Evolutionary conservation across 2,797 vertebrate genomes (phyloP).

Genomic region (Platyrinchus mystaceus): DNA sequence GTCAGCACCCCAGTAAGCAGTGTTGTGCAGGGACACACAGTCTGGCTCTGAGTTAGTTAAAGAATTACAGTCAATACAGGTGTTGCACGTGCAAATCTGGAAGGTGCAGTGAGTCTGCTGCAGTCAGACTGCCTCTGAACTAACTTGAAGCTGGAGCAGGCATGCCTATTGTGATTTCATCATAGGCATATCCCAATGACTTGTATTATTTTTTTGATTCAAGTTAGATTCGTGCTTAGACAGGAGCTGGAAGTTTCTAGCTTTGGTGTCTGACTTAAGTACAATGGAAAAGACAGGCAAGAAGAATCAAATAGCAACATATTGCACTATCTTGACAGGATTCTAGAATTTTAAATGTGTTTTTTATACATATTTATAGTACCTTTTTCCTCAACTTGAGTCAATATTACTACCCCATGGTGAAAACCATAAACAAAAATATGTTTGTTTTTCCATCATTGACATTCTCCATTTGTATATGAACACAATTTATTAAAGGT

Average conservation of each 20-base stretch:
- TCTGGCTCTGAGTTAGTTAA: neutral
- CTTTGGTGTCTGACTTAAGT: neutral
- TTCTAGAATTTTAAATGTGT: neutral
- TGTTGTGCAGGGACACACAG: no score
- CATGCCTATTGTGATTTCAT: neutral
- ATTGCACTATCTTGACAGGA: neutral
- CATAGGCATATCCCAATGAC: neutral
- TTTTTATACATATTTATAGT: neutral
- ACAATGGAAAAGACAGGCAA: neutral
- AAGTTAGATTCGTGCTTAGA: neutral
- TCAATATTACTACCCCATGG: neutral
- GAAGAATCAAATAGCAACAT: neutral
- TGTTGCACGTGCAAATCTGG: fast-evolving
- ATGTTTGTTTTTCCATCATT: neutral
- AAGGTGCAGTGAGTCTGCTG: neutral
- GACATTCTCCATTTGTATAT: neutral
- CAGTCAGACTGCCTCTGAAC: neutral
- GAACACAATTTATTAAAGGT: neutral
- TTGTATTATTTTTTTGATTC: neutral
- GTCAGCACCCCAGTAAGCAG: fast-evolving
- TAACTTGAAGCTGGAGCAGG: neutral
- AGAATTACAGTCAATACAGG: neutral
- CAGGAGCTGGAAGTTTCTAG: neutral
- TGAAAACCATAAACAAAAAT: neutral
- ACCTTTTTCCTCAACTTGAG: neutral